phyloP scores from a whole-genome alignment of 2,888 invertebrate species.

The Anthophora plumipes region DNA sequence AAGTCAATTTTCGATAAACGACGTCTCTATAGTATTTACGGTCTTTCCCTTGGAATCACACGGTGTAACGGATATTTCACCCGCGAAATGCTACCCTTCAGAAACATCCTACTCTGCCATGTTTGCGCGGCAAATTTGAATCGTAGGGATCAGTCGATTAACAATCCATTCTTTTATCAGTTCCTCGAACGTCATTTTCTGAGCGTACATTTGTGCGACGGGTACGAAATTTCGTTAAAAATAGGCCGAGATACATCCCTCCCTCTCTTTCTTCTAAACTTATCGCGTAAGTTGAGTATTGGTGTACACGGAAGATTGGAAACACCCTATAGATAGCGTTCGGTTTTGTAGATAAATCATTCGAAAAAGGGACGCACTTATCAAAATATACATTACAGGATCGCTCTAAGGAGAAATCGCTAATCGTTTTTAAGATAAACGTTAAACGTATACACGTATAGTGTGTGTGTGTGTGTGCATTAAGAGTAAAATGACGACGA shows the following conservation, averaged over 20 bases:
- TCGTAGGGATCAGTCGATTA: not conserved
- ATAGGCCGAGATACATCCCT: conserved; percentile 31
- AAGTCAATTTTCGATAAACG: conserved; percentile 6
- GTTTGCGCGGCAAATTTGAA: conserved; percentile 1
- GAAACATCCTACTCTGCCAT: not conserved
- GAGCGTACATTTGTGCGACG: conserved; percentile 14
- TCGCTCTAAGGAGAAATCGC: not conserved
- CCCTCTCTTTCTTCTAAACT: not conserved
- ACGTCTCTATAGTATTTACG: not conserved
- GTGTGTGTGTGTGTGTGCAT: conserved; percentile 2
- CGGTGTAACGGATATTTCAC: not conserved
- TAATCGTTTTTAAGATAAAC: not conserved
- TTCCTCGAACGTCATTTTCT: not conserved
- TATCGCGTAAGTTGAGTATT: not conserved
- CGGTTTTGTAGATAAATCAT: not conserved
- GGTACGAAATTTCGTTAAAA: conserved; percentile 4
- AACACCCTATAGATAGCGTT: not conserved
- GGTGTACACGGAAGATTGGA: not conserved
- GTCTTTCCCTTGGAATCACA: not conserved
- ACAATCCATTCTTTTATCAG: not conserved
- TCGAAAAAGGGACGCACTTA: not conserved
- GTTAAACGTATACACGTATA: not conserved
- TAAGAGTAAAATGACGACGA: conserved; percentile 31
- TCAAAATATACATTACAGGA: conserved; percentile 15
- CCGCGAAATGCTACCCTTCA: not conserved